Evolutionary conservation across 92 coral and sea anemone genomes (phyloP).

Genomic region (Actinernus sp.): DNA sequence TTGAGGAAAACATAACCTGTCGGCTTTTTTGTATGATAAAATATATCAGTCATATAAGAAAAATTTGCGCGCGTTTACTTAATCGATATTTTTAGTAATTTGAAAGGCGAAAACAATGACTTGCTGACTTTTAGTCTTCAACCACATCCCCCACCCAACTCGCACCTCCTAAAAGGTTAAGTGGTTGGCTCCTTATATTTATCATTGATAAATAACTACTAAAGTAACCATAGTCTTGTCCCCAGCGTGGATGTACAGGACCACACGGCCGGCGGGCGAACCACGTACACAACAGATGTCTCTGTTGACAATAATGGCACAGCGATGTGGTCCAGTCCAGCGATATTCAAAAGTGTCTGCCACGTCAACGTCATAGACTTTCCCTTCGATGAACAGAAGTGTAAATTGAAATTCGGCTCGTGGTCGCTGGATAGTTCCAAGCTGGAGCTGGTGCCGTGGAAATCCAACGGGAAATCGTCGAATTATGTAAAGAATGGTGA

Average conservation of each 20-base stretch:
- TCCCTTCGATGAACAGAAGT: slow-evolving; percentile 66
- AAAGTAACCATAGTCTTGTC: neutral
- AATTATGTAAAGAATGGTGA: slow-evolving; percentile 77
- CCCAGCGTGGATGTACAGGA: slow-evolving; percentile 60
- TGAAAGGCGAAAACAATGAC: too few species aligned
- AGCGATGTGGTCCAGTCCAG: slow-evolving; percentile 54
- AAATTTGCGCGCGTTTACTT: too few species aligned
- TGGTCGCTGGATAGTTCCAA: slow-evolving; percentile 46
- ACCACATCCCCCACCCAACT: too few species aligned
- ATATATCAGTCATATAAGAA: too few species aligned
- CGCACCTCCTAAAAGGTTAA: too few species aligned
- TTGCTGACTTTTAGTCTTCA: too few species aligned
- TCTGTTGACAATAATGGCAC: slow-evolving; percentile 18
- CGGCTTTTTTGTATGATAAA: too few species aligned
- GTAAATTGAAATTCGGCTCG: slow-evolving; percentile 67
- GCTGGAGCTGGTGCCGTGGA: slow-evolving; percentile 10
- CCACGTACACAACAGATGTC: slow-evolving; percentile 52
- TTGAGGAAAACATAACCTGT: too few species aligned
- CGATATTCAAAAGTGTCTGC: slow-evolving; percentile 55
- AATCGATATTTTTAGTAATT: too few species aligned
- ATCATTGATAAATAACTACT: neutral
- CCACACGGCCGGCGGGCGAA: slow-evolving; percentile 56
- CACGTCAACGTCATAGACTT: slow-evolving; percentile 58
- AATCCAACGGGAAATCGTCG: slow-evolving; percentile 13
- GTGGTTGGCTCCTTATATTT: too few species aligned